Percentiles rank a stretch among this genome's conserved stretches.
phyloP scores from a whole-genome alignment of 92 coral and sea anemone genomes.

The Parazoanthus swiftii region DNA sequence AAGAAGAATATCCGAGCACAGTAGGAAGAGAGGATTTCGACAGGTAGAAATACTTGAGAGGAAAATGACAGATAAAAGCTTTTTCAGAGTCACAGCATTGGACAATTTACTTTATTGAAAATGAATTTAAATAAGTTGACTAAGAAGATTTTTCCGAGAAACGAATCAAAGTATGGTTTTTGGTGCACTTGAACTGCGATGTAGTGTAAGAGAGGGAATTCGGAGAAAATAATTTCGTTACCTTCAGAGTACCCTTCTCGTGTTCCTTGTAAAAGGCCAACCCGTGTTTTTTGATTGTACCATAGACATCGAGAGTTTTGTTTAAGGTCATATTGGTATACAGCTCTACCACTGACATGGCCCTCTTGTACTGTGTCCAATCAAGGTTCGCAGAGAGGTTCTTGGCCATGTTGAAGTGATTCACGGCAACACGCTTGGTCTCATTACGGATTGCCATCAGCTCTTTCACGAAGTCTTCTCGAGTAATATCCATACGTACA shows the following conservation, averaged over 20 bases:
- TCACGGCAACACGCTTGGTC: constrained; percentile 52
- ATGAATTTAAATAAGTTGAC: too few species aligned
- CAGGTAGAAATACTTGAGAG: too few species aligned
- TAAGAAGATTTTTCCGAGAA: too few species aligned
- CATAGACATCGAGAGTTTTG: constrained; percentile 57
- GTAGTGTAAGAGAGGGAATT: neutral
- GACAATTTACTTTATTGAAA: too few species aligned
- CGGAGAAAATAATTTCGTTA: neutral
- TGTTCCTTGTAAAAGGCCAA: constrained; percentile 68
- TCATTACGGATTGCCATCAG: constrained; percentile 58
- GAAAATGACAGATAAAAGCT: too few species aligned
- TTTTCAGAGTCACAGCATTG: too few species aligned
- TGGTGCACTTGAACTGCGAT: neutral
- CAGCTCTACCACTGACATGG: constrained; percentile 24
- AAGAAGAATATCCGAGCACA: too few species aligned
- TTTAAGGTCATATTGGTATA: constrained; percentile 56
- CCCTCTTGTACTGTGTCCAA: constrained; percentile 44
- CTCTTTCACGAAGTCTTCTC: constrained; percentile 67
- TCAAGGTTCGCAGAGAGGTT: constrained; percentile 47
- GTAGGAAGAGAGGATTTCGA: too few species aligned
- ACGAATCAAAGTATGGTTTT: too few species aligned
- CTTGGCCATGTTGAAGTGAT: constrained; percentile 65
- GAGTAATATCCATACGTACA: constrained; percentile 62
- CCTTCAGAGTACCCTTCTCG: constrained; percentile 52
- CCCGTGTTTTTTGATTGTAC: constrained; percentile 42